phyloP scores from a whole-genome alignment of 2,797 vertebrate genomes.

The Clarias laeviceps region DNA sequence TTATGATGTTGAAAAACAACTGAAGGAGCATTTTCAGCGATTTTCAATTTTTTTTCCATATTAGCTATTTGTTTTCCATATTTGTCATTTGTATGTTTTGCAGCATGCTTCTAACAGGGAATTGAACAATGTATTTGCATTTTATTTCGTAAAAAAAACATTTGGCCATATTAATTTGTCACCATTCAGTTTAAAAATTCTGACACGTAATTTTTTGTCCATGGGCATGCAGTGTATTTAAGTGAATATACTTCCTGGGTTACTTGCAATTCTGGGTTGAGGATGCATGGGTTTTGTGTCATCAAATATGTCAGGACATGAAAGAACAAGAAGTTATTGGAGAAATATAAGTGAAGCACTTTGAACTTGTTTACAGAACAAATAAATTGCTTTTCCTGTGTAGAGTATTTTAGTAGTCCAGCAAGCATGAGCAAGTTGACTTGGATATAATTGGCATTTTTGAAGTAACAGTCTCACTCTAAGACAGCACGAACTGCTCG shows the following conservation, averaged over 20 bases:
- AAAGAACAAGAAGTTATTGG: not conserved
- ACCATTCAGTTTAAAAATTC: too few relatives aligned
- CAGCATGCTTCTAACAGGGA: too few relatives aligned
- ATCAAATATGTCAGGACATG: not conserved
- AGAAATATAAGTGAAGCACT: not conserved
- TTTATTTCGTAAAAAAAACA: too few relatives aligned
- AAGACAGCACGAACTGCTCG: not conserved
- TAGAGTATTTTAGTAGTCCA: not conserved
- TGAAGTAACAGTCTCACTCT: not conserved
- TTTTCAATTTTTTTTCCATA: too few relatives aligned
- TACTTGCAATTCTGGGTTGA: not conserved
- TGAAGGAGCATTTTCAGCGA: too few relatives aligned
- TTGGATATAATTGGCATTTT: not conserved
- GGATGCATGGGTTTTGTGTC: not conserved
- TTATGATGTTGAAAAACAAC: too few relatives aligned
- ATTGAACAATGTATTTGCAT: too few relatives aligned
- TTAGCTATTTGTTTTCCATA: too few relatives aligned
- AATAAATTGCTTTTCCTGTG: not conserved
- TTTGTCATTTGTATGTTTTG: too few relatives aligned
- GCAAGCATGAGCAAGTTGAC: not conserved
- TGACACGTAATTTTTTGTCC: too few relatives aligned
- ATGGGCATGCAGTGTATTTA: not conserved
- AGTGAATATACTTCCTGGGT: not conserved
- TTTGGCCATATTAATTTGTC: too few relatives aligned
- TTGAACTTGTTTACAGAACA: not conserved